Base-by-base conservation (phyloP, 2,888 invertebrate species). In the Nemotelus pantherinus region DNA sequence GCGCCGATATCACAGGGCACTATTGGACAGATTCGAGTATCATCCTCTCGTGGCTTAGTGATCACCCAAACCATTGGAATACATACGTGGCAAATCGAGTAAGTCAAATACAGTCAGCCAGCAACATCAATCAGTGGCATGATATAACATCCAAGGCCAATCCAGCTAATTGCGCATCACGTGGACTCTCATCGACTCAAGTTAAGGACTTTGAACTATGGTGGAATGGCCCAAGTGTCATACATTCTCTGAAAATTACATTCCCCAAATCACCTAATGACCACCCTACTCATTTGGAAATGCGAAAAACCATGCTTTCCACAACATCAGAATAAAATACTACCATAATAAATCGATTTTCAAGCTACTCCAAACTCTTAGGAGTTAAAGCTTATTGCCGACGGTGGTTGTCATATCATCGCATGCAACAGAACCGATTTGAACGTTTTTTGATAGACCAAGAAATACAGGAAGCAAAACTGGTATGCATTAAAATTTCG, bases 161-260 rank as follows among this genome's bases (percentile, higher is more conserved):
- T 50, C 67, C 67, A 39, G 67, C 67, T 3, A 47, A 67, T 45
- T 67, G 67, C 67, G 47, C 67, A 10, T 67, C 67, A n/a, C n/a
- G 67, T 45, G 67, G 67, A 10, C 25, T 67, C 10, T 44, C 25
- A n/a, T 6, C 67, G 4, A 2, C 3, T n/a, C n/a, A 67, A 25
- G 2, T 67, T 4, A 43, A 48, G 43, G 47, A 44, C 3, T 43
- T 47, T 45, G 10, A 25, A 39, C 39, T 67, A 48, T 67, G 67
- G 67, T 67, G 67, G 45, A 10, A 10, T 48, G 67, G 67, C n/a
- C 67, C 67, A 43, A 50, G 50, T 50, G 9, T 50, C 50, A 7
- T 50, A 50, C 50, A 50, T 50, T 50, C 50, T 50, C 50, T 9
- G 9, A 4, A 4, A 50, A 50, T 50, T 50, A 4, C 50, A 50